Evolutionary conservation across 2,888 invertebrate genomes (phyloP).

Genomic region (Cheilosia variabilis): DNA sequence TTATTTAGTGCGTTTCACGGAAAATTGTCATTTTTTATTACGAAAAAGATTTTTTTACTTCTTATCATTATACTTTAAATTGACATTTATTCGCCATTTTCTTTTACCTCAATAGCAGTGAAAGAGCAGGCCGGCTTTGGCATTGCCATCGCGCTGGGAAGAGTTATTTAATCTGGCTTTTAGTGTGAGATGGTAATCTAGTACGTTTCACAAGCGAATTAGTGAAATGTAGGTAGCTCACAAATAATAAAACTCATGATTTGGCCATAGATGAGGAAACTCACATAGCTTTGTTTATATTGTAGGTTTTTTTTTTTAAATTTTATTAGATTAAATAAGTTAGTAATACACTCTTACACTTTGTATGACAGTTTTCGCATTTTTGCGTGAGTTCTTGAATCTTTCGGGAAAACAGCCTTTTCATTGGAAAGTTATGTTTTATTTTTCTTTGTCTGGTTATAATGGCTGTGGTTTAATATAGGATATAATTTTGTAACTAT

Average conservation of each 20-base stretch:
- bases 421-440: too few species aligned
- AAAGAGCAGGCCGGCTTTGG: conserved; percentile 71
- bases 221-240: neutral
- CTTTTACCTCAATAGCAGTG: conserved; percentile 39
- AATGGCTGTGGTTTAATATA: too few species aligned
- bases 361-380: too few species aligned
- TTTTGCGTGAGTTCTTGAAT: too few species aligned
- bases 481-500: too few species aligned
- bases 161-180: neutral
- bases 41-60: conserved; percentile 72
- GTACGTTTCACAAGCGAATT: conserved; percentile 12
- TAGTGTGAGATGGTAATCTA: conserved; percentile 3
- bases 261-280: too few species aligned
- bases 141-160: conserved; percentile 57
- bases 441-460: too few species aligned
- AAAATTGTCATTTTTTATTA: conserved; percentile 73
- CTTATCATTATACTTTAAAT: conserved; percentile 73
- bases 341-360: too few species aligned
- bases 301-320: too few species aligned
- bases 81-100: conserved; percentile 75
- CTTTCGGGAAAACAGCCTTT: too few species aligned
- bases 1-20: conserved; percentile 72
- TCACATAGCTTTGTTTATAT: too few species aligned
- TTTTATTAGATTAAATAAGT: too few species aligned
- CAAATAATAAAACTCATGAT: neutral